Evolutionary conservation across 2,797 vertebrate species (phyloP).

Genomic region (Agapornis canus): DNA sequence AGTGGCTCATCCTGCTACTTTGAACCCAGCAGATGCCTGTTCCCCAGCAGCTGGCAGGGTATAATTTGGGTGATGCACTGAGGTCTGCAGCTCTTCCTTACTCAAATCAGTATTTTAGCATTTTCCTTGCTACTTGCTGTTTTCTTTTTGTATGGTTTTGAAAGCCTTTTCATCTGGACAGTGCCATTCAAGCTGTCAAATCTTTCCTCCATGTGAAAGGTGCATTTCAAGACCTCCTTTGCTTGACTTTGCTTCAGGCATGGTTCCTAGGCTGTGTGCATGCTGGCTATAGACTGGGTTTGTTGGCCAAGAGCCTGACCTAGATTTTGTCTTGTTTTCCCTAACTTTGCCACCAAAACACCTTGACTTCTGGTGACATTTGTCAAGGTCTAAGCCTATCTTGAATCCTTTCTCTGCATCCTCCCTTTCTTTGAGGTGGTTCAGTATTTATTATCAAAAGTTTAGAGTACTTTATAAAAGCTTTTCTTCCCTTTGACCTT

Average conservation of each 20-base stretch:
- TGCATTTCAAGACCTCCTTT: neutral
- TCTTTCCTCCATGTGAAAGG: neutral
- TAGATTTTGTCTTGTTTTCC: neutral
- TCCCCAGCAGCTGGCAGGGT: neutral
- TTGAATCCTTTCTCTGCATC: neutral
- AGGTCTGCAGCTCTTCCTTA: neutral
- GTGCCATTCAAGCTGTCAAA: neutral
- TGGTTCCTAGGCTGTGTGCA: neutral
- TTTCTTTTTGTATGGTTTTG: neutral
- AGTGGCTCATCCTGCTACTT: neutral
- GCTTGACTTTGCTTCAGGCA: neutral
- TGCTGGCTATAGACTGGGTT: neutral
- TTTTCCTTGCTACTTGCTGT: neutral
- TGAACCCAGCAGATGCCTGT: neutral
- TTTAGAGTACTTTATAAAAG: neutral
- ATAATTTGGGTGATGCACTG: fast-evolving
- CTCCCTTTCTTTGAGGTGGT: neutral
- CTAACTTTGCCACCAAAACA: neutral
- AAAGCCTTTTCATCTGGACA: neutral
- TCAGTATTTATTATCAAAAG: neutral
- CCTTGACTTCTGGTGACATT: neutral
- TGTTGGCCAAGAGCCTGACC: neutral
- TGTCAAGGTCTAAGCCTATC: neutral
- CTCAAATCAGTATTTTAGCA: neutral
- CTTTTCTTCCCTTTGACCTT: neutral